Percentiles rank a stretch among this genome's conserved stretches.
phyloP scores from a whole-genome alignment of 2,888 invertebrate species.

The Mythimna ferrago region DNA sequence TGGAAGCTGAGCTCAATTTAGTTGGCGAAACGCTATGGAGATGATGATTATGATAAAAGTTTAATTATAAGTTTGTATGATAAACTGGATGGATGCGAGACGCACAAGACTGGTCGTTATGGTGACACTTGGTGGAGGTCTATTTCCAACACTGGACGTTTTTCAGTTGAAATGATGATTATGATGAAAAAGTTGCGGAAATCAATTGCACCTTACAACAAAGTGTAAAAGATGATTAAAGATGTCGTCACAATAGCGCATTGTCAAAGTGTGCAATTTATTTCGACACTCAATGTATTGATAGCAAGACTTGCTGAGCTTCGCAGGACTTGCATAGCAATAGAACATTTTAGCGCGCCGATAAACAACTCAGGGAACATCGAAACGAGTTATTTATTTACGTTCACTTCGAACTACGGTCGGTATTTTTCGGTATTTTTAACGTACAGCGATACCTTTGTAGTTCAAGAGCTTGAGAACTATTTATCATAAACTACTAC shows the following conservation, averaged over 20 bases:
- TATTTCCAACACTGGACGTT: too few relatives aligned
- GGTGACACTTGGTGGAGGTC: too few relatives aligned
- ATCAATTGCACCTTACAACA: background rate
- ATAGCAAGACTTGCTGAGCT: constrained; percentile 52
- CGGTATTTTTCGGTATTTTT: constrained; percentile 52
- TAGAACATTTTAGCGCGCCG: constrained; percentile 64
- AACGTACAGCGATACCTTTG: constrained; percentile 10
- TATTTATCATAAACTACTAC: background rate
- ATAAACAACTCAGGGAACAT: constrained; percentile 64
- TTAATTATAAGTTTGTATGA: too few relatives aligned
- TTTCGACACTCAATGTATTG: constrained; percentile 55
- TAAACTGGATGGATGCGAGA: too few relatives aligned
- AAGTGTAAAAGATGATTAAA: background rate
- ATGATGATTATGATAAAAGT: too few relatives aligned
- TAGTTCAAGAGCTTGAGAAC: constrained; percentile 8
- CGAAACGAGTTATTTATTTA: constrained; percentile 64
- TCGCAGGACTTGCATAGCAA: constrained; percentile 42
- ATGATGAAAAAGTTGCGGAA: too few relatives aligned
- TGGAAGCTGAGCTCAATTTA: too few relatives aligned
- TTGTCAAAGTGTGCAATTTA: constrained; percentile 57
- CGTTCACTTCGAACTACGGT: constrained; percentile 47
- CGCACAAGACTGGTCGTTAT: too few relatives aligned
- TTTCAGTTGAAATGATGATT: too few relatives aligned
- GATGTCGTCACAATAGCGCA: constrained; percentile 27
- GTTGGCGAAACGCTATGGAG: too few relatives aligned